These are phyloP conservation scores for Pteromalus puparum DNA, from an alignment of 1,140 invertebrate genomes.

Conservation along the genomic window DNA sequence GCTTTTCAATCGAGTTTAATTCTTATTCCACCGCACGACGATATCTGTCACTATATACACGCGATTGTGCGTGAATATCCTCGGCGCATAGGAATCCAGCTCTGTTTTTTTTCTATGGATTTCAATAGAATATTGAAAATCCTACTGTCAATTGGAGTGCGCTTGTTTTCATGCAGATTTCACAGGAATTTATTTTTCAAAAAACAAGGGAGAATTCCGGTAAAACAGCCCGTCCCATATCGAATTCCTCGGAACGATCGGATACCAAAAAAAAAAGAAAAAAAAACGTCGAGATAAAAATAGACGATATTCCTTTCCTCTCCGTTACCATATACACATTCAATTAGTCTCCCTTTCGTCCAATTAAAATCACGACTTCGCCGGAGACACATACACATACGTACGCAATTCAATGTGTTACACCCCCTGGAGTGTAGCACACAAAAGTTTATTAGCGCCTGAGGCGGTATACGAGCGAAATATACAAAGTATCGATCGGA, in stretches of 20 bases:
- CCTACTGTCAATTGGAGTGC: neutral
- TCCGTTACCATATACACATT: neutral
- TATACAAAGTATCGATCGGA: constrained; percentile 3
- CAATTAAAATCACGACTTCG: constrained; percentile 5
- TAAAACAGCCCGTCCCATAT: no score
- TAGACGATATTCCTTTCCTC: neutral
- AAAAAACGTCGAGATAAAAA: neutral
- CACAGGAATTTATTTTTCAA: neutral
- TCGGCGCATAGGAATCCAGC: neutral
- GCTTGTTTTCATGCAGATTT: neutral
- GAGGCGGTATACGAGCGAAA: neutral
- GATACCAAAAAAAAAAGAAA: neutral
- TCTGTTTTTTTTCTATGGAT: neutral
- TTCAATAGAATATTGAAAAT: neutral
- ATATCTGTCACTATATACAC: neutral
- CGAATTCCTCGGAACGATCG: neutral
- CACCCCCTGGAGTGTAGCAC: no score
- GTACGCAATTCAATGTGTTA: neutral
- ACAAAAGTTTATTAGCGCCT: neutral
- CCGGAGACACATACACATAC: neutral
- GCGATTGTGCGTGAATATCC: neutral
- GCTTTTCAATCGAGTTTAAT: neutral
- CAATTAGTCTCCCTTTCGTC: neutral
- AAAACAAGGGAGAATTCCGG: no score
- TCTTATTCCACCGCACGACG: neutral